These are phyloP conservation scores for Theocolax elegans DNA, from an alignment of 1,140 invertebrate species.

Conservation along the genomic window DNA sequence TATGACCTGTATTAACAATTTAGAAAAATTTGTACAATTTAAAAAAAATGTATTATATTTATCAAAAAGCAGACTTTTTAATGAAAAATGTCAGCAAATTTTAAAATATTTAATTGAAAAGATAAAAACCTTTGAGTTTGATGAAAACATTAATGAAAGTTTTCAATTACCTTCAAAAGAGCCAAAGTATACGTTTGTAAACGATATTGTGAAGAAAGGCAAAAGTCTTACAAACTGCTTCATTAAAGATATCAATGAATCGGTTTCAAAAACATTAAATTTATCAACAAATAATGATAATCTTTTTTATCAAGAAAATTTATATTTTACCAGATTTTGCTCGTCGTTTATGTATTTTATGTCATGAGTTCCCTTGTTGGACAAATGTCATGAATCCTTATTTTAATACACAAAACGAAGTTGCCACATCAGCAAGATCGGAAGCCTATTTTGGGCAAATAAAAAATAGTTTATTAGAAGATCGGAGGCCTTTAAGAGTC, in stretches of 20 bases:
- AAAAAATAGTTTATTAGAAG: slow-evolving; percentile 67
- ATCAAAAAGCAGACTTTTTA: neutral
- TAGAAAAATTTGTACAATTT: neutral
- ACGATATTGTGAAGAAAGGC: too few species aligned
- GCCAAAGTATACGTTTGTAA: too few species aligned
- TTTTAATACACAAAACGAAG: neutral
- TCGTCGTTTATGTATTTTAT: neutral
- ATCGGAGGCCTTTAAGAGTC: too few species aligned
- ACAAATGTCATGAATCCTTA: neutral
- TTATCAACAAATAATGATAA: too few species aligned
- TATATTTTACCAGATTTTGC: neutral
- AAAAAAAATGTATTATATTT: neutral
- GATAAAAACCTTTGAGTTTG: neutral
- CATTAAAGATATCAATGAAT: too few species aligned
- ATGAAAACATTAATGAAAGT: too few species aligned
- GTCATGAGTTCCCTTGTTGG: neutral
- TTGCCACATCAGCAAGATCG: neutral
- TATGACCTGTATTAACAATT: neutral
- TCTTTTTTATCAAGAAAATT: too few species aligned
- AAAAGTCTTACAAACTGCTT: too few species aligned
- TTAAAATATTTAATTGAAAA: too few species aligned
- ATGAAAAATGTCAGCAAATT: neutral
- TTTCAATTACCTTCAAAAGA: too few species aligned
- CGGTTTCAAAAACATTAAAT: too few species aligned
- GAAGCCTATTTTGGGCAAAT: neutral